Percentiles rank a stretch among this genome's conserved stretches.
These are phyloP conservation scores for Ursus arctos DNA, from an alignment of 2,113 vertebrate species.

Conservation along the genomic window DNA sequence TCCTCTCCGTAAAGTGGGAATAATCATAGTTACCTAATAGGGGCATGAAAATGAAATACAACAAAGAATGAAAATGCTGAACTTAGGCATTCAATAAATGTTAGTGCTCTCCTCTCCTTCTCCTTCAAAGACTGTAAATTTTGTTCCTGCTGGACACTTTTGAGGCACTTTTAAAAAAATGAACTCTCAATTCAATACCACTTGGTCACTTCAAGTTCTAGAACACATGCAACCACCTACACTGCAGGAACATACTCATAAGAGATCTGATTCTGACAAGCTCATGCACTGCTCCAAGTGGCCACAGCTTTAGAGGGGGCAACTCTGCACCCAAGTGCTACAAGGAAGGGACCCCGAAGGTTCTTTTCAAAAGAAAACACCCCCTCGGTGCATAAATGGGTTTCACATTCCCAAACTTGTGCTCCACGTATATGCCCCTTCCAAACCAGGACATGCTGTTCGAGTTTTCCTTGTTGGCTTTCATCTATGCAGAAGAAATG, in stretches of 20 bases:
- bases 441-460: not conserved
- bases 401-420: not conserved
- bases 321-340: not conserved
- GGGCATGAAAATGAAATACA: not conserved
- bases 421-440: not conserved
- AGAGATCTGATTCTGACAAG: not conserved
- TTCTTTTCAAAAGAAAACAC: conserved; percentile 3
- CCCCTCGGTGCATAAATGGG: not conserved
- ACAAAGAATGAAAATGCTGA: not conserved
- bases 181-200: not conserved
- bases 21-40: not conserved
- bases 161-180: not conserved
- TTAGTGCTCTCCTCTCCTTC: not conserved
- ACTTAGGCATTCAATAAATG: not conserved
- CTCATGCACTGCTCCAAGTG: not conserved
- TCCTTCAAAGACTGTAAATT: not conserved
- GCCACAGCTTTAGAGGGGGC: not conserved
- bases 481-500: not conserved
- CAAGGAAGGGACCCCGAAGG: not conserved
- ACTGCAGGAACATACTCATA: not conserved
- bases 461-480: not conserved
- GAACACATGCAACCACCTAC: not conserved
- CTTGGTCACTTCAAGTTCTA: not conserved
- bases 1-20: not conserved
- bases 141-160: not conserved